Evolutionary conservation across 2,888 invertebrate genomes (phyloP), one percentile per base, ranked within the genome.

Genomic region (Yponomeuta sedellus): DNA sequence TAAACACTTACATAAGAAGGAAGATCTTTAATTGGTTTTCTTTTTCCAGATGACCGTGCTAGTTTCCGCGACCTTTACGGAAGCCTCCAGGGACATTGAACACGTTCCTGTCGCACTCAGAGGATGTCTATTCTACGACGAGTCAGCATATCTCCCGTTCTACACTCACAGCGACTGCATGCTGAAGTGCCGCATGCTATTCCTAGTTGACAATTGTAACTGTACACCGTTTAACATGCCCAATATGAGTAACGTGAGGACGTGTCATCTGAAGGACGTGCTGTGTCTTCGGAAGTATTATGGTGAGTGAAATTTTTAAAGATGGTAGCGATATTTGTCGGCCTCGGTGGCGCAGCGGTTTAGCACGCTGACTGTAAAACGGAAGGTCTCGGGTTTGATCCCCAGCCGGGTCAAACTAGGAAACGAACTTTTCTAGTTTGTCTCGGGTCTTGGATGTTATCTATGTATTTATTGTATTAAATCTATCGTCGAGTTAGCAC

Each of bases 91-190:
- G 12, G 90, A 89, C 68, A 91, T 92, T 66, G 83, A 89, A 67
- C 86, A 89, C 67, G 81, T 92, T 2, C 75, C 86, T 0, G 77
- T 85, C 19, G 75, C 78, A 5, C 71, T 85, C 1, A 86, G 94
- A 4, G 86, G 92, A 44, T 94, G 94, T 70, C 84, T 92, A 66
- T 94, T 94, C 71, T 78, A 88, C 65, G 86, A 92, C 67, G 94
- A 94, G 73, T 86, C 87, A 0, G 69, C 80, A 0, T 85, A 85
- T 63, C 75, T 89, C 10, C 78, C 77, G 1, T 89, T 88, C 71
- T 93, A 93, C 74, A 93, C 92, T 0, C 88, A 91, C 74, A 93
- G 93, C 71, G 92, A 93, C 72, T 93, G 93, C 73, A 83, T 93
- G 73, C 80, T 93, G 66, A 91, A 92, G 71, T 93, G 93, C 70